Evolutionary conservation across 2,113 vertebrate species (phyloP).

Genomic region (Cichladusa arquata): DNA sequence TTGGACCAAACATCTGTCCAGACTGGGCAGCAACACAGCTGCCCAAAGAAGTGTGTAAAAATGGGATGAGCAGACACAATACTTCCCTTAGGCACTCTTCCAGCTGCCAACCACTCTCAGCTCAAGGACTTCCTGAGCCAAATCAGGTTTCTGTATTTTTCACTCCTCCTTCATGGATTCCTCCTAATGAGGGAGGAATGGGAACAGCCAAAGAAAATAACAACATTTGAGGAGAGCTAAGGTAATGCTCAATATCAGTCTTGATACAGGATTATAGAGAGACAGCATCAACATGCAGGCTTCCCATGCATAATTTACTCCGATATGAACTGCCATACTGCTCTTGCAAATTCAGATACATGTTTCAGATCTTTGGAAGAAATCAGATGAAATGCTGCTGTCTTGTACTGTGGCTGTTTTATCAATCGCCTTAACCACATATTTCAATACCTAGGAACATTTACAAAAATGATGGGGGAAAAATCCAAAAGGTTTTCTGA

Average conservation of each 20-base stretch:
- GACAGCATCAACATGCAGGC: neutral
- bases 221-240: neutral
- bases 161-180: neutral
- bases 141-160: neutral
- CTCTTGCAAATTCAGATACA: neutral
- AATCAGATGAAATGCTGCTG: neutral
- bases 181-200: slow-evolving; percentile 9
- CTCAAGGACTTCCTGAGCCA: neutral
- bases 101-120: neutral
- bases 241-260: neutral
- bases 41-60: slow-evolving; percentile 8
- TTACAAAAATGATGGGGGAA: neutral
- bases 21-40: neutral
- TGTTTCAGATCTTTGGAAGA: neutral
- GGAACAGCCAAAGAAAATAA: neutral
- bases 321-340: neutral
- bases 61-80: neutral
- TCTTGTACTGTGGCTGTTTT: neutral
- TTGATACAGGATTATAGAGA: neutral
- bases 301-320: neutral
- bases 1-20: neutral
- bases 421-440: neutral
- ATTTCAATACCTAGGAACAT: neutral
- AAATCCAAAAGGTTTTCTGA: neutral
- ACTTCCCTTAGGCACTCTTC: slow-evolving; percentile 22